Base-by-base conservation (phyloP, 2,113 vertebrate species). In the Coregonus clupeaformis region DNA sequence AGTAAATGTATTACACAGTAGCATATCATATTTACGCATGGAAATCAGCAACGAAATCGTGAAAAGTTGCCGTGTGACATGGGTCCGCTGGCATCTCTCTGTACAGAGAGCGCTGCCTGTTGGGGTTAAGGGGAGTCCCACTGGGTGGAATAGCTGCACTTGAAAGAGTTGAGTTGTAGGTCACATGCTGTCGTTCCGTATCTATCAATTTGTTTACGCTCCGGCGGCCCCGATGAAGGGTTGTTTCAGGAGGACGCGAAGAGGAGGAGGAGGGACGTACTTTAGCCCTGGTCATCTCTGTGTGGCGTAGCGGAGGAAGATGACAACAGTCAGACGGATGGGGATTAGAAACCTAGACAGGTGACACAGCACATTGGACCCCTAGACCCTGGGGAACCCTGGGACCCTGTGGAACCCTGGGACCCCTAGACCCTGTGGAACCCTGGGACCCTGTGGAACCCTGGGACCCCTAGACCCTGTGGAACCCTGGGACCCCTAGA, bases 111-210 rank as follows among this genome's bases (percentile, higher is more conserved):
- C 18, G 57, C 29, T n/a, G 68, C 24, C 52, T 30, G 49, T 64
- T 25, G 55, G 68, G 68, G 45, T 76, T 72, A 55, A 74, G 67
- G 69, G 73, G 76, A 73, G 55, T 71, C 81, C 57, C 77, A 71
- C 55, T 42, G 32, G 65, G 66, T 81, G 72, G 77, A 86, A 81
- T 66, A 71, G 68, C 79, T 82, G 25, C 81, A 83, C 82, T 78
- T 84, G 78, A 78, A 73, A 88, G 83, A 88, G 88, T 92, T 91
- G 91, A 92, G 91, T 71, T 86, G 74, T 84, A 85, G 93, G 94
- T 95, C 94, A 95, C 86, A 89, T 90, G 84, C 90, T 92, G 93
- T 94, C 92, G 47, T 79, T 80, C 71, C 84, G 42, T 79, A 92
- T 94, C 87, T 82, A 86, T 91, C 93, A 93, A 88, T 85, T 80